These are phyloP conservation scores for Craterocephalus amniculus DNA, from an alignment of 2,797 vertebrate genomes.

Conservation along the genomic window DNA sequence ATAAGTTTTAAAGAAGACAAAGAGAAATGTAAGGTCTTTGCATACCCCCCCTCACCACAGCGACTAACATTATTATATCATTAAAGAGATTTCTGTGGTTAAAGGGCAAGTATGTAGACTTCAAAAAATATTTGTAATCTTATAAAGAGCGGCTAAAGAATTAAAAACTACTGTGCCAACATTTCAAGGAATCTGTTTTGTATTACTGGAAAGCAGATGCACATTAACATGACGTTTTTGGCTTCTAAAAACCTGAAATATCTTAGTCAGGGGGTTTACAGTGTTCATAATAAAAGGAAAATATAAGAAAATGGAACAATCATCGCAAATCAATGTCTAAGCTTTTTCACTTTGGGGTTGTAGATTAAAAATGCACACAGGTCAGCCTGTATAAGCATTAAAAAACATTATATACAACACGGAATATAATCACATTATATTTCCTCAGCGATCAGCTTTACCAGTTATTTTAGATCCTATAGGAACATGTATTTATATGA, in stretches of 20 bases:
- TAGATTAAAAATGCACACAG: slow-evolving; percentile 27
- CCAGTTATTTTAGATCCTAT: slow-evolving; percentile 1
- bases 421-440: slow-evolving; percentile 5
- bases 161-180: background rate
- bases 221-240: background rate
- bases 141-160: background rate
- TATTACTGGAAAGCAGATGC: background rate
- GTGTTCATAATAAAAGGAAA: background rate
- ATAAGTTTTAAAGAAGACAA: background rate
- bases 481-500: slow-evolving; percentile 10
- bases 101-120: background rate
- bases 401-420: slow-evolving; percentile 60
- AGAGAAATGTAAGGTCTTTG: background rate
- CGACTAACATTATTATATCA: background rate
- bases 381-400: slow-evolving; percentile 26
- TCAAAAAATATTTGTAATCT: background rate
- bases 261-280: background rate
- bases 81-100: background rate
- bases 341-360: background rate
- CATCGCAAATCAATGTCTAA: background rate
- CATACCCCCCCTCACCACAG: background rate
- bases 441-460: slow-evolving; percentile 19
- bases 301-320: background rate
- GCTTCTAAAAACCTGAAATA: too few species aligned
- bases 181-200: too few species aligned